Percentiles rank a stretch among this genome's conserved stretches.
These are phyloP conservation scores for Poicephalus meyeri DNA, from an alignment of 2,113 vertebrate genomes.

Conservation along the genomic window DNA sequence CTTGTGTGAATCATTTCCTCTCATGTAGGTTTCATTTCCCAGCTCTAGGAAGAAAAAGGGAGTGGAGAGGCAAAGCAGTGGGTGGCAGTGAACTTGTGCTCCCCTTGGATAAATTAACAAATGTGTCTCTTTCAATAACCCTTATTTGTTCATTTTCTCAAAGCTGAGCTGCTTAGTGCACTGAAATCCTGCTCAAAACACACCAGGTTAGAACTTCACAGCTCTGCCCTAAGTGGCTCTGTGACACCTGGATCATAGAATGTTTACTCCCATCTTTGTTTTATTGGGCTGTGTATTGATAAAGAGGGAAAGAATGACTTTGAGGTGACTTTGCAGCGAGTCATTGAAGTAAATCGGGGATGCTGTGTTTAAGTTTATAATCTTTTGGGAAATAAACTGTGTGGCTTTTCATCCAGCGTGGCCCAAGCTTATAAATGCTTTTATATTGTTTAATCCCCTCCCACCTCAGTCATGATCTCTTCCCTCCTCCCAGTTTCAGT, in stretches of 20 bases:
- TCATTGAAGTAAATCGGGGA: not conserved
- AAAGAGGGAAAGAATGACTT: not conserved
- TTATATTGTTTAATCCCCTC: not conserved
- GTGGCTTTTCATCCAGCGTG: not conserved
- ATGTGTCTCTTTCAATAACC: not conserved
- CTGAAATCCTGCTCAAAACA: not conserved
- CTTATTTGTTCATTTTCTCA: not conserved
- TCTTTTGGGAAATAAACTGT: not conserved
- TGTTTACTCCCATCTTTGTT: not conserved
- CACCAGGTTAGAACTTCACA: not conserved
- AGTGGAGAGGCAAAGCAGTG: not conserved
- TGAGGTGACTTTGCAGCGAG: not conserved
- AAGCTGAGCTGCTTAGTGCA: not conserved
- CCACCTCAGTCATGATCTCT: not conserved
- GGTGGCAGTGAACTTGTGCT: conserved; percentile 29
- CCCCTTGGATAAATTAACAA: conserved; percentile 11
- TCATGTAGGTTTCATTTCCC: not conserved
- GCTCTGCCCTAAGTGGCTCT: not conserved
- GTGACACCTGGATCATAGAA: not conserved
- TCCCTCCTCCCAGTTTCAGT: not conserved
- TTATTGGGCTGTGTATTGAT: not conserved
- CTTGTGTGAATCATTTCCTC: conserved; percentile 33
- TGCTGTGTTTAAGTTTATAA: not conserved
- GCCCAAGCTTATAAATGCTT: not conserved
- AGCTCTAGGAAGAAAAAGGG: not conserved